phyloP scores from a whole-genome alignment of 2,888 invertebrate genomes.

The Drosophila affinis region DNA sequence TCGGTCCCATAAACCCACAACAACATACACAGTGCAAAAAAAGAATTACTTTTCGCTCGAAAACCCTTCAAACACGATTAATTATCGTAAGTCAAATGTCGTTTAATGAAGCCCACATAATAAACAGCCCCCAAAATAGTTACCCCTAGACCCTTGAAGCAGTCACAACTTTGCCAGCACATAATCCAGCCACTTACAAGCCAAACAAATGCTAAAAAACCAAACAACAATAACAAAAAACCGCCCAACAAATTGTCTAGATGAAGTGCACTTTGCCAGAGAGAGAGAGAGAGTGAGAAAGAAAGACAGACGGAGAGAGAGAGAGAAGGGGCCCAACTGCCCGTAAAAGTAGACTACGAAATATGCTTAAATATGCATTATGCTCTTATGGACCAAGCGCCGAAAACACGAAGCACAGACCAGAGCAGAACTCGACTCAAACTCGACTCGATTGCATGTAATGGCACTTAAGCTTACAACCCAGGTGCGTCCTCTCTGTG shows the following conservation, averaged over 20 bases:
- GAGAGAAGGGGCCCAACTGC: conserved; percentile 21
- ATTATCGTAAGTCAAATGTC: too few species aligned
- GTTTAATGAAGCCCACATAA: not conserved
- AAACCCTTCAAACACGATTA: too few species aligned
- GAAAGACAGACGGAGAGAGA: conserved; percentile 2
- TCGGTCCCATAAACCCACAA: too few species aligned
- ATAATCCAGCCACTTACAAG: conserved; percentile 42
- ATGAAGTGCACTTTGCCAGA: conserved; percentile 65
- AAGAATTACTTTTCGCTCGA: too few species aligned
- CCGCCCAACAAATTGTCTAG: conserved; percentile 62
- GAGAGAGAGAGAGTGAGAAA: conserved; percentile 1
- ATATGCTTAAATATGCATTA: conserved; percentile 79
- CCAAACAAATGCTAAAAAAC: conserved; percentile 11
- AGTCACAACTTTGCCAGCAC: conserved; percentile 28
- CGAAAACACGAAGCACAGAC: conserved; percentile 22
- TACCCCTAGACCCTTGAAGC: not conserved
- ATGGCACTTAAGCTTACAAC: conserved; percentile 78
- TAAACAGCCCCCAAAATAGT: not conserved
- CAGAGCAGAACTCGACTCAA: conserved; percentile 48
- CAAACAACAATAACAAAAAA: not conserved
- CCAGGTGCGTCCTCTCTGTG: conserved; percentile 26
- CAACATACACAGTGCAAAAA: too few species aligned
- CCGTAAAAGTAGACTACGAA: conserved; percentile 74
- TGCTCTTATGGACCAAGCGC: conserved; percentile 61
- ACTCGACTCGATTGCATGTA: conserved; percentile 73